Evolutionary conservation across 2,888 invertebrate species (phyloP), one percentile per base, ranked within the genome.

Genomic region (Mongoloraphidia duomilia): DNA sequence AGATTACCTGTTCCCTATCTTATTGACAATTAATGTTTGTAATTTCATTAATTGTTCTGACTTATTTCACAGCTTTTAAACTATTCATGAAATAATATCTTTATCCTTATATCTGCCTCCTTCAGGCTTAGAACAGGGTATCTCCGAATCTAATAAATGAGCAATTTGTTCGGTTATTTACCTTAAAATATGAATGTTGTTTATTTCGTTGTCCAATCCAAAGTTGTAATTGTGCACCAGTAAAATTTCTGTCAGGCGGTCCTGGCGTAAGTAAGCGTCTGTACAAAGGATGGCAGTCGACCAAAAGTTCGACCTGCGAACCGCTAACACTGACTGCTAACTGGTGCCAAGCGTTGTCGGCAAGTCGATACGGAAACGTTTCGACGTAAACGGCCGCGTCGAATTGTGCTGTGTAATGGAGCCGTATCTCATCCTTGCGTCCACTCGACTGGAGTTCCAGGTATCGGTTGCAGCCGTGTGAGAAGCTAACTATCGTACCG

Each of bases 371-470:
- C 59, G 85, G 86, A 75, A 92, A 91, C 64, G 85, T 82, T 75
- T 91, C 91, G 60, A 85, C 82, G 65, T 82, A 80, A 60, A 82
- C 76, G 59, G 68, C 68, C 50, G 76, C 74, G 62, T 75, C 74
- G 56, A 78, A 77, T 56, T 76, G 75, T 60, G 80, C 79, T 66
- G 80, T 80, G 70, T 88, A 89, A 71, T 87, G 86, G 65, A 89
- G 75, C 58, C 89, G 80, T 63, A 89, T 80, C 71, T 91, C 90
- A 69, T 89, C 84, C 62, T 83, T 82, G 55, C 88, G 79, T 58
- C 90, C 90, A 70, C 87, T 88, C 65, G 89, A 90, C 74, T 91
- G 89, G 70, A 92, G 76, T 76, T 92, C 90, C 74, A 91, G 76
- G 74, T 86, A 88, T 76, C 90, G 82, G 74, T 82, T 82, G 69